Evolutionary conservation across 2,113 vertebrate genomes (phyloP).

Genomic region (Ochotona princeps): DNA sequence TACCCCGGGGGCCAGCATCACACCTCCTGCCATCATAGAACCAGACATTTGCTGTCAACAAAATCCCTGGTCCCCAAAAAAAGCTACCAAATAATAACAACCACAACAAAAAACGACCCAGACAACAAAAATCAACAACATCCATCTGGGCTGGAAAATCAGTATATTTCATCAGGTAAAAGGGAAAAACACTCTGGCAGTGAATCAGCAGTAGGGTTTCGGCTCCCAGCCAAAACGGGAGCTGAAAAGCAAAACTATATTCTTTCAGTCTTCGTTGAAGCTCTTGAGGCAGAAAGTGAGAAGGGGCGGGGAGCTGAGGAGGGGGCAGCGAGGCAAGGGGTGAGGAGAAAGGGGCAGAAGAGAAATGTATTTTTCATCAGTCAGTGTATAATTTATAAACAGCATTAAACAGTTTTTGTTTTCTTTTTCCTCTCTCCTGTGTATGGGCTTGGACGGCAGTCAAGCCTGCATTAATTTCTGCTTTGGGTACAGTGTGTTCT

Average conservation of each 20-base stretch:
- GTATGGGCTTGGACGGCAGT: slow-evolving; percentile 96
- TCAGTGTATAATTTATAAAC: slow-evolving; percentile 94
- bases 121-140: slow-evolving; percentile 62
- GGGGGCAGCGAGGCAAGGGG: neutral
- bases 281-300: slow-evolving; percentile 80
- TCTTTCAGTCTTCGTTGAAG: slow-evolving; percentile 82
- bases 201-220: slow-evolving; percentile 75
- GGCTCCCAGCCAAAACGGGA: slow-evolving; percentile 85
- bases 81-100: neutral
- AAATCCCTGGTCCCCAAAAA: neutral
- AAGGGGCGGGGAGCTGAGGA: neutral
- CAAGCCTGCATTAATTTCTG: slow-evolving; percentile 99
- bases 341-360: slow-evolving; percentile 47
- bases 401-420: slow-evolving; percentile 92
- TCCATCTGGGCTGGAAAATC: slow-evolving; percentile 66
- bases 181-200: slow-evolving; percentile 79
- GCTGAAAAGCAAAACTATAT: slow-evolving; percentile 83
- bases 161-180: slow-evolving; percentile 78
- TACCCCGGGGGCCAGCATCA: neutral
- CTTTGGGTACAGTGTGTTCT: slow-evolving; percentile 99
- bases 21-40: neutral
- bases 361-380: slow-evolving; percentile 89
- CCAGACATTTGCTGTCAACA: slow-evolving; percentile 60
- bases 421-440: slow-evolving; percentile 89
- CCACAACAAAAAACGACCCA: neutral